phyloP scores from a whole-genome alignment of 2,888 invertebrate species.

The Unio pictorum region DNA sequence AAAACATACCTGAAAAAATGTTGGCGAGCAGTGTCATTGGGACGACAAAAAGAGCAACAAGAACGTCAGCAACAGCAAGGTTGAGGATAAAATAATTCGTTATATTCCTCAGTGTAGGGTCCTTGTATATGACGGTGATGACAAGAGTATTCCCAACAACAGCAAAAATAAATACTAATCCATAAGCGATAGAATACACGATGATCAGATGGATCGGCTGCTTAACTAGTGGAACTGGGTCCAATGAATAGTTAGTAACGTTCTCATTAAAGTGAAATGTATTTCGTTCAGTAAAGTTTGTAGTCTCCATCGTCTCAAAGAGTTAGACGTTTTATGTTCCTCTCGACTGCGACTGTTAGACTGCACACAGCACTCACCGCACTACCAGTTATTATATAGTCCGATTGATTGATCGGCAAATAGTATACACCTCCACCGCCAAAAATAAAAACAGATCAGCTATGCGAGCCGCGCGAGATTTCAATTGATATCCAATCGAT shows the following conservation, averaged over 20 bases:
- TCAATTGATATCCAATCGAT: no score
- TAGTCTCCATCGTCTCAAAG: no score
- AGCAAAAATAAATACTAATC: constrained; percentile 64
- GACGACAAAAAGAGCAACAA: constrained; percentile 49
- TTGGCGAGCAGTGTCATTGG: constrained; percentile 51
- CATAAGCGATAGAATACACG: constrained; percentile 62
- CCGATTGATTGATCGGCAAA: no score
- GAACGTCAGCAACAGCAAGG: constrained; percentile 54
- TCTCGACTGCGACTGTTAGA: no score
- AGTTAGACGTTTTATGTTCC: no score
- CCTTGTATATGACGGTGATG: constrained; percentile 65
- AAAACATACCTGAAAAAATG: constrained; percentile 46
- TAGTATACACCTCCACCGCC: no score
- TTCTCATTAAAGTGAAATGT: no score
- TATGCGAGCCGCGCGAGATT: no score
- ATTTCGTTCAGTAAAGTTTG: no score
- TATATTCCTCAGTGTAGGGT: constrained; percentile 68
- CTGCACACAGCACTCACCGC: no score
- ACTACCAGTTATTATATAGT: no score
- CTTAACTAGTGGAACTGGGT: constrained; percentile 30
- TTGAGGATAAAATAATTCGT: constrained; percentile 65
- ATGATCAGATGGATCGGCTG: constrained; percentile 49
- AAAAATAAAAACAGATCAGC: no score
- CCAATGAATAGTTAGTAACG: not conserved
- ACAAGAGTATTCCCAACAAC: constrained; percentile 68